Evolutionary conservation across 1,140 invertebrate genomes (phyloP).

Genomic region (Zaprionus camerounensis): DNA sequence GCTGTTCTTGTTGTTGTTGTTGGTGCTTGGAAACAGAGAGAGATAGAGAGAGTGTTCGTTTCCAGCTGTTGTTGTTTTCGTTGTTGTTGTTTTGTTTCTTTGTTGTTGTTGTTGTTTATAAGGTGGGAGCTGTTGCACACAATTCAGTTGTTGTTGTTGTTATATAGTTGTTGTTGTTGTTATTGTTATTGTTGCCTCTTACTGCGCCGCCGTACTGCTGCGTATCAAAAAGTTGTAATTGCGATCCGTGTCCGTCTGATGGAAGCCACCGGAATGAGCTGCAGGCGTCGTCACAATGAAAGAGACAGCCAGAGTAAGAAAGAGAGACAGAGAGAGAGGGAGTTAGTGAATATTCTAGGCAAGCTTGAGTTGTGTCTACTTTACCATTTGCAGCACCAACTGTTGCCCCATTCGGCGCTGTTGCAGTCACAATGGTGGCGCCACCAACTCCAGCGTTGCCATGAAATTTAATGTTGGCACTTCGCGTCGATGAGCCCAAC

Average conservation of each 20-base stretch:
- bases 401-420: constrained; percentile 42
- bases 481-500: constrained; percentile 52
- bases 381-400: constrained; percentile 64
- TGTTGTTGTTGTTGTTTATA: constrained; percentile 33
- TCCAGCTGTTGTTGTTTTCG: constrained; percentile 32
- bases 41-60: constrained; percentile 24
- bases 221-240: constrained; percentile 70
- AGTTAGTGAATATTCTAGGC: not conserved
- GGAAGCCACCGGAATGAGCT: constrained; percentile 51
- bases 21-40: constrained; percentile 31
- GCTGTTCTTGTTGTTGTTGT: constrained; percentile 20
- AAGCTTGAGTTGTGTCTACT: not conserved
- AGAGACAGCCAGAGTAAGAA: not conserved
- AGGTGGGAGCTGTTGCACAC: constrained; percentile 81
- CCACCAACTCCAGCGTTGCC: constrained; percentile 42
- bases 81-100: constrained; percentile 31
- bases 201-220: constrained; percentile 68
- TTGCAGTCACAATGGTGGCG: constrained; percentile 60
- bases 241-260: constrained; percentile 70
- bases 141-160: constrained; percentile 69
- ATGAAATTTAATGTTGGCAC: constrained; percentile 67
- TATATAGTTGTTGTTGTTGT: constrained; percentile 35
- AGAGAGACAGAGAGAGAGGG: not conserved
- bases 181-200: constrained; percentile 39
- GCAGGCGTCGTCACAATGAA: not conserved